These are phyloP conservation scores for Microtus richardsoni DNA, from an alignment of 2,113 vertebrate species.

Conservation along the genomic window DNA sequence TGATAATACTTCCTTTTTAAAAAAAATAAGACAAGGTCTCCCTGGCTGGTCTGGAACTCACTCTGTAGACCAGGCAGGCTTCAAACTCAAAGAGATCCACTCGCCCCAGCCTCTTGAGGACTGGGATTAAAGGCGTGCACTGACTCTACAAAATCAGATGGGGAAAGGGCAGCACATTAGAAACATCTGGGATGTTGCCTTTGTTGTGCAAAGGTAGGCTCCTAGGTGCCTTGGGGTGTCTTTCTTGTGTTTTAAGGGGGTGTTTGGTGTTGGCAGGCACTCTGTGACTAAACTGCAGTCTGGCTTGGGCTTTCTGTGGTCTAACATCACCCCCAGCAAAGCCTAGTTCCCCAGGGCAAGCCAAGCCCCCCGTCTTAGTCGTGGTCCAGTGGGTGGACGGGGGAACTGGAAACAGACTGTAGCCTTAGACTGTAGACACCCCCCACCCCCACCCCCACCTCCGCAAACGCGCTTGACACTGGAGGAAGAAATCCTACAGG, in stretches of 20 bases:
- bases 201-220: not conserved
- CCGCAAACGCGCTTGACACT: not conserved
- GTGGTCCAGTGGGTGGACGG: not conserved
- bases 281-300: too few species aligned
- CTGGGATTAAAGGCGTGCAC: not conserved
- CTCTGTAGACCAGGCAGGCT: not conserved
- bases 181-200: not conserved
- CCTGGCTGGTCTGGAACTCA: not conserved
- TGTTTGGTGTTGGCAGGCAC: not conserved
- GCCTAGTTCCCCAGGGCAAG: not conserved
- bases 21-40: not conserved
- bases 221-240: too few species aligned
- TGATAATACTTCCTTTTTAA: not conserved
- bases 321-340: not conserved
- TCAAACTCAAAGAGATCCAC: not conserved
- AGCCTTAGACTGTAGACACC: not conserved
- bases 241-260: not conserved
- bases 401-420: not conserved
- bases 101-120: not conserved
- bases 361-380: not conserved
- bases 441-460: too few species aligned
- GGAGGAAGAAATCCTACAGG: not conserved
- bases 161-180: not conserved
- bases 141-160: not conserved
- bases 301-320: not conserved